phyloP scores from a whole-genome alignment of 1,140 invertebrate species.

The Drosophila miranda region DNA sequence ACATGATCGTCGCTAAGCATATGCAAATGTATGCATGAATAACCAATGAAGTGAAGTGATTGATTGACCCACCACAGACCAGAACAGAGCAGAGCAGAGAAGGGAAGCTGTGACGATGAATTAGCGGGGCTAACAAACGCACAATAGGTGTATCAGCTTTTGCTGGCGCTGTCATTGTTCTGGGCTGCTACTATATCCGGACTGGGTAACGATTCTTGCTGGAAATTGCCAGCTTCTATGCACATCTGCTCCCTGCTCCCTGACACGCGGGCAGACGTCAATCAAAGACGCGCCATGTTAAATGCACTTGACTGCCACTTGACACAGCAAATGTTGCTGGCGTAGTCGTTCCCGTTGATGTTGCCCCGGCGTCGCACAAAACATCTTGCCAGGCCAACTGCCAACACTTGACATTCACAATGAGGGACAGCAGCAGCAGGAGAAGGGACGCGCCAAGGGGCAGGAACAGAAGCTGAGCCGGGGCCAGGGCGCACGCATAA shows the following conservation, averaged over 20 bases:
- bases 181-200: constrained; percentile 16
- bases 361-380: constrained; percentile 59
- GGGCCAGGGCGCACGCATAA: constrained; percentile 25
- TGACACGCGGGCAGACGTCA: constrained; percentile 57
- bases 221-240: constrained; percentile 1
- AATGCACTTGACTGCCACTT: constrained; percentile 78
- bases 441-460: neutral
- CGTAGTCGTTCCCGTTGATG: constrained; percentile 10
- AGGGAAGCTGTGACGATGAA: constrained; percentile 14
- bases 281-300: constrained; percentile 69
- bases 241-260: neutral
- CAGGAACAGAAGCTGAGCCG: neutral
- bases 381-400: constrained; percentile 69
- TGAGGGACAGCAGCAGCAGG: constrained; percentile 43
- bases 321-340: constrained; percentile 65
- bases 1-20: constrained; percentile 14
- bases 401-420: constrained; percentile 78
- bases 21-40: constrained; percentile 26
- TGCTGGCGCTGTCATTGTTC: constrained; percentile 38
- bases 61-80: constrained; percentile 17
- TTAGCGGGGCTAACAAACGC: neutral
- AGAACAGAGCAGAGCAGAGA: constrained; percentile 3
- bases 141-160: constrained; percentile 12
- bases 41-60: constrained; percentile 26
- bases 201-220: constrained; percentile 21